A percentile compares a stretch with the other conserved stretches of the same genome.
phyloP scores from a whole-genome alignment of 2,888 invertebrate species.

The Lysandra coridon region DNA sequence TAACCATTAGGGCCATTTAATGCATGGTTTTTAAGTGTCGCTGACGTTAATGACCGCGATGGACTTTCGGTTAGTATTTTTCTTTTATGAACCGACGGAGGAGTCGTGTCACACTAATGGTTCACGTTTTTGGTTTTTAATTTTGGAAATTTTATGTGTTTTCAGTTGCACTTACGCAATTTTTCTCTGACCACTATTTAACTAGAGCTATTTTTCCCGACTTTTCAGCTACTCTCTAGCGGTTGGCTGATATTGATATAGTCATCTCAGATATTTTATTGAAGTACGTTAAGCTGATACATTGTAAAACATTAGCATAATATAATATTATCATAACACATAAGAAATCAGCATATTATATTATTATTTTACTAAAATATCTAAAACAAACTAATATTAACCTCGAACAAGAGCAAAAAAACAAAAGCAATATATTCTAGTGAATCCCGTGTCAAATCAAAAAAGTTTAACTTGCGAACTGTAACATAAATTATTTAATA shows the following conservation, averaged over 20 bases:
- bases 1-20: conserved; percentile 20
- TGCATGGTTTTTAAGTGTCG: conserved; percentile 14
- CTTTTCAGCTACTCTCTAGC: no score
- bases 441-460: conserved; percentile 14
- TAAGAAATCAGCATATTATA: no score
- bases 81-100: conserved; percentile 1
- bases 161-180: no score
- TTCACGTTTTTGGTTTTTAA: background rate
- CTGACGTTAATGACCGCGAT: conserved; percentile 5
- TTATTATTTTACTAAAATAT: background rate
- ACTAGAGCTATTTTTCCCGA: no score
- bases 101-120: background rate
- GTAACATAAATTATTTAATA: conserved; percentile 28
- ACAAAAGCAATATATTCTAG: background rate
- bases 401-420: background rate
- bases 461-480: background rate
- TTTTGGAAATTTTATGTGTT: background rate
- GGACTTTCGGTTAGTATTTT: background rate
- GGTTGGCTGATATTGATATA: no score
- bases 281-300: no score
- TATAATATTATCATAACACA: no score
- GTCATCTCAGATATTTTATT: no score
- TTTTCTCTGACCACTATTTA: no score
- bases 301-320: no score
- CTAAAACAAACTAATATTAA: background rate